Evolutionary conservation across 2,797 vertebrate species (phyloP), one percentile per base, ranked within the genome.

Genomic region (Fistularia commersonii): DNA sequence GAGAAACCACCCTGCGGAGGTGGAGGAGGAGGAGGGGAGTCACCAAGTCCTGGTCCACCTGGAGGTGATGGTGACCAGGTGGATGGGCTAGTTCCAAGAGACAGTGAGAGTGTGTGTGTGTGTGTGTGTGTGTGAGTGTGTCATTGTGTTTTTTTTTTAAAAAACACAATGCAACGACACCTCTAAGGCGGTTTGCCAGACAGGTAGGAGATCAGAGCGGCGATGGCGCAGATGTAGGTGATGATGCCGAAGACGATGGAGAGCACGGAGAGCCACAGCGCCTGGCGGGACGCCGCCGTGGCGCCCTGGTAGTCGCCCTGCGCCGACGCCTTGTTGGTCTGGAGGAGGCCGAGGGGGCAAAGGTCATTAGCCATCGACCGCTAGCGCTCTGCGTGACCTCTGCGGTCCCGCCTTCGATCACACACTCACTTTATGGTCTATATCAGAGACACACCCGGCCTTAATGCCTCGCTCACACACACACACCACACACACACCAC

Each of bases 241-340:
- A 95, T 91, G 75, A 95, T 88, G 8, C 93, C 94, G 3, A 95
- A 92, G 63, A 93, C 87, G 32, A 95, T 84, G 41, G 94, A 93
- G 36, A 95, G 84, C 71, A 93, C 89, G 0, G 94, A 94, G 60
- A 95, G 87, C 85, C 92, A 91, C 57, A 94, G 90, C 35, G 93
- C 91, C 56, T 90, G 91, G 47, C 91, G 88, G 12, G 94, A 95
- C 0, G 94, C 90, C 0, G 88, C 81, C 41, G 79, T 92, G 13
- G 93, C 93, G 13, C 89, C 88, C 48, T 91, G 90, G 67, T 92
- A 86, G 64, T 95, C 93, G 32, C 93, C 94, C 76, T 93, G 81
- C 57, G 93, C 93, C 5, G 92, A 93, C 0, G 93, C 92, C 84
- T 92, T 93, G 88, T 92, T 95, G 59, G 93, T 94, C 93, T 95